These are phyloP conservation scores for Cynodonichthys magdalenae DNA, from an alignment of 2,797 vertebrate species.

Conservation along the genomic window DNA sequence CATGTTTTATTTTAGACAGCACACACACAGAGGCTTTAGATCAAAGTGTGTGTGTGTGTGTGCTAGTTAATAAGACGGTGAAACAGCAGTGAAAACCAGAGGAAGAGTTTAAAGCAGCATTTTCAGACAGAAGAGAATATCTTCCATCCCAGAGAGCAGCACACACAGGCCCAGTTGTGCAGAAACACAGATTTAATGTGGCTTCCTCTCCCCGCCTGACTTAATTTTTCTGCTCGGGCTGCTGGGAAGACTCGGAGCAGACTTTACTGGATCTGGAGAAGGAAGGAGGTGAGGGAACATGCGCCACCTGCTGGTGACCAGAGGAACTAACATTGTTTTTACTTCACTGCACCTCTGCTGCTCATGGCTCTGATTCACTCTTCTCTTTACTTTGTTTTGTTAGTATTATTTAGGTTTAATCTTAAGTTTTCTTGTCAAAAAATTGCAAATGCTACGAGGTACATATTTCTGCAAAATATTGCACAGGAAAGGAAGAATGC, in stretches of 20 bases:
- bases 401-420: neutral
- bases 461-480: too few relatives aligned
- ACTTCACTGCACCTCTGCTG: constrained; percentile 1
- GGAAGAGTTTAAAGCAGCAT: constrained; percentile 45
- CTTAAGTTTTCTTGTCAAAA: too few relatives aligned
- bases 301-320: constrained; percentile 69
- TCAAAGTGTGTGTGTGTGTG: neutral
- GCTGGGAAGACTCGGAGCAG: constrained; percentile 68
- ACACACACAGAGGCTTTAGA: neutral
- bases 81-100: neutral
- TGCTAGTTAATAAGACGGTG: too few relatives aligned
- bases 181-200: constrained; percentile 88
- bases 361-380: constrained; percentile 7
- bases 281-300: constrained; percentile 39
- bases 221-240: constrained; percentile 80
- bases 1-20: constrained; percentile 54
- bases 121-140: constrained; percentile 47
- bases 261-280: constrained; percentile 36
- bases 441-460: too few relatives aligned
- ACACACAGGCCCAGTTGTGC: constrained; percentile 86
- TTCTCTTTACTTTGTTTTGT: neutral
- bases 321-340: neutral
- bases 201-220: constrained; percentile 87
- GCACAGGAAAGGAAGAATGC: too few relatives aligned
- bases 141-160: constrained; percentile 74